Evolutionary conservation across 2,888 invertebrate species (phyloP), one percentile per base, ranked within the genome.

Genomic region (Heliconius charithonia): DNA sequence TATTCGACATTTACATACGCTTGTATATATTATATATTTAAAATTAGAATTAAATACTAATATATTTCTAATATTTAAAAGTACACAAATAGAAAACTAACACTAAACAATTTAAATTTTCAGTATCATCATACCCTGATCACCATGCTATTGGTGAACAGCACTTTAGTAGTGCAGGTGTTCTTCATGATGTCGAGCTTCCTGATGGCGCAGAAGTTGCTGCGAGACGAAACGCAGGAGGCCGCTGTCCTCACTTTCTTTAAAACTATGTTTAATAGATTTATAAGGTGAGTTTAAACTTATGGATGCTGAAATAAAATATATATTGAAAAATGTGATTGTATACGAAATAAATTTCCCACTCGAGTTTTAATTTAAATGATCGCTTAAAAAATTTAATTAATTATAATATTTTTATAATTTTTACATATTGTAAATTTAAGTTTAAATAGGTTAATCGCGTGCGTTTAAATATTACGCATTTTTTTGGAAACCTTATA

Each of bases 131-230:
- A 87, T 16, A 87, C 85, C 0, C 59, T 87, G 6, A 93, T 93
- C 82, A 93, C 87, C 63, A 87, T 92, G 82, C 84, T 94, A 80
- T 88, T 94, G 86, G 89, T 91, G 4, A 94, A 94, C 89, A 92
- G 93, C 85, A 93, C 93, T 63, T 89, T 94, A 85, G 90, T 93
- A 85, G 94, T 94, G 84, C 94, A 94, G 86, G 89, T 92, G 79
- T 94, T 94, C 89, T 94, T 94, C 88, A 86, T 93, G 63, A 93
- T 94, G 93, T 91, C 94, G 1, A 90, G 91, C 77, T 94, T 94
- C 88, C 89, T 94, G 83, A 88, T 94, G 80, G 93, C 94, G 3
- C 91, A 93, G 86, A 94, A 94, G 86, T 83, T 93, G 83, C 88
- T 94, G 82, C 86, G 86, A 83, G 88, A 90, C 27, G 84, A 87